phyloP scores from a whole-genome alignment of 2,113 vertebrate genomes.

The Sminthopsis crassicaudata region DNA sequence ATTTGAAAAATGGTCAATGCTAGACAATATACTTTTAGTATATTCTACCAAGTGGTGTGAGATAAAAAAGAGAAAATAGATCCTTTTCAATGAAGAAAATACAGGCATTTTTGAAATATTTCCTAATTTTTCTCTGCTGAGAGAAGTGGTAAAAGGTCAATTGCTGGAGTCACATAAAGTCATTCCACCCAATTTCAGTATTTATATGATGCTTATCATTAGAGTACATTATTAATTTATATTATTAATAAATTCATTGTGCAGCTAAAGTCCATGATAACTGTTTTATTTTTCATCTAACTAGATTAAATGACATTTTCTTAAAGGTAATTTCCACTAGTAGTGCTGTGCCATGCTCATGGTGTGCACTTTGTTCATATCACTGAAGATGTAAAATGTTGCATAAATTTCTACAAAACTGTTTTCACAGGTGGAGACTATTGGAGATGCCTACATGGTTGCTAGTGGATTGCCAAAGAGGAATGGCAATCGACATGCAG shows the following conservation, averaged over 20 bases:
- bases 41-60: not conserved
- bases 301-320: not conserved
- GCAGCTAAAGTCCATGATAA: slow-evolving; percentile 4
- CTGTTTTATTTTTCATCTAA: slow-evolving; percentile 35
- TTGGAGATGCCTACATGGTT: slow-evolving; percentile 99
- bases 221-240: slow-evolving; percentile 17
- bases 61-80: not conserved
- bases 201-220: slow-evolving; percentile 17
- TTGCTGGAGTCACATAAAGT: slow-evolving; percentile 13
- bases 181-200: slow-evolving; percentile 28
- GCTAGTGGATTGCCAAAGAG: slow-evolving; percentile 95
- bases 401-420: slow-evolving; percentile 6
- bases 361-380: not conserved
- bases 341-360: not conserved
- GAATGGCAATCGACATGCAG: slow-evolving; percentile 94
- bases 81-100: not conserved
- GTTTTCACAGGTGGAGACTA: slow-evolving; percentile 94
- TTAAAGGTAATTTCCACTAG: not conserved
- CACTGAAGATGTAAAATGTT: not conserved
- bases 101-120: not conserved
- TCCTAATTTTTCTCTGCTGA: not conserved
- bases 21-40: slow-evolving; percentile 26
- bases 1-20: slow-evolving; percentile 23
- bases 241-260: slow-evolving; percentile 14
- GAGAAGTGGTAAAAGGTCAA: not conserved